Conservation (phyloP, 2,888 invertebrate species). For the Epinotia nisella region DNA sequence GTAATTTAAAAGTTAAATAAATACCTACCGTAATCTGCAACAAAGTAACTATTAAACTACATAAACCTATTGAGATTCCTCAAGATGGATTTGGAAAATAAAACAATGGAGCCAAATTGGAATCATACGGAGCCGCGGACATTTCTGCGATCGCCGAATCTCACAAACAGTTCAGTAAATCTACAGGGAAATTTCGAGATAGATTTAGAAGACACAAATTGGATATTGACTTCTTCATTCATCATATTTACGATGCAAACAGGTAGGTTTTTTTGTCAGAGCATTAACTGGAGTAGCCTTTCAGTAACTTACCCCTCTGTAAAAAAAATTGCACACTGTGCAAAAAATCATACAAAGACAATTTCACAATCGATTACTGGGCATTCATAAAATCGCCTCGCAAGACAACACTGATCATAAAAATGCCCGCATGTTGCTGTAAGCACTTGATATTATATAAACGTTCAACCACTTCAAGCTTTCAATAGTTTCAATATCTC, state of each 20-base stretch:
- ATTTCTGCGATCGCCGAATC: slow-evolving; percentile 69
- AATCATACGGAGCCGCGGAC: slow-evolving; percentile 48
- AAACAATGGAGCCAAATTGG: background rate
- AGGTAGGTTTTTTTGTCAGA: slow-evolving; percentile 86
- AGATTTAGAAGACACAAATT: slow-evolving; percentile 93
- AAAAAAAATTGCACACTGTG: too few relatives aligned
- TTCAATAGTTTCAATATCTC: too few relatives aligned
- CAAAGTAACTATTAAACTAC: background rate
- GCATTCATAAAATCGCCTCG: too few relatives aligned
- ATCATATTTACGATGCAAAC: slow-evolving; percentile 98
- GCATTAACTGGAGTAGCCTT: too few relatives aligned
- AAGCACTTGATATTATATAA: too few relatives aligned
- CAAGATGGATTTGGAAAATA: slow-evolving; percentile 6
- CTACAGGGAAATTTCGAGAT: slow-evolving; percentile 87
- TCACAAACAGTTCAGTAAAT: slow-evolving; percentile 71
- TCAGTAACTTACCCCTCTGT: too few relatives aligned
- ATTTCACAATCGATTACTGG: too few relatives aligned
- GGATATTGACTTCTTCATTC: slow-evolving; percentile 95
- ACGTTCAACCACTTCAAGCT: too few relatives aligned
- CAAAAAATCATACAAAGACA: too few relatives aligned
- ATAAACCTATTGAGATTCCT: background rate
- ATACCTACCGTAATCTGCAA: background rate
- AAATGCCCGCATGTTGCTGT: too few relatives aligned
- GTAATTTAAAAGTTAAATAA: background rate
- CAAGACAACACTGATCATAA: too few relatives aligned